Evolutionary conservation across 2,888 invertebrate genomes (phyloP), one percentile per base, ranked within the genome.

Genomic region (Subacronicta megacephala): DNA sequence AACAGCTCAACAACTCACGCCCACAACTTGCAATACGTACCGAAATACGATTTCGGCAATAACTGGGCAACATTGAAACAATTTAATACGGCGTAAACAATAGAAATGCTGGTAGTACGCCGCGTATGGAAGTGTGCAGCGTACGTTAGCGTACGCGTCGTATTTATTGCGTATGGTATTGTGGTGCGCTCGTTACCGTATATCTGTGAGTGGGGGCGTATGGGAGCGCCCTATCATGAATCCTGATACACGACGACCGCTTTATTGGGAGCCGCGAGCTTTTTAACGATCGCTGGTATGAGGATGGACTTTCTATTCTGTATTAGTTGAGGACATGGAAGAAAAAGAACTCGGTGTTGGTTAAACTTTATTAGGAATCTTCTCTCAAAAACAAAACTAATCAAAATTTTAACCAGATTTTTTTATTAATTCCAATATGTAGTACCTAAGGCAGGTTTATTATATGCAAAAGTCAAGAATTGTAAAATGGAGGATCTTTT

Each of bases 61-160:
- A 93, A 92, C 92, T 87, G 85, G 85, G 88, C 89, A 89, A 90
- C 92, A 91, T 93, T 94, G 88, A 88, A 92, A 89, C 93, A 93
- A 93, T 94, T 94, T 92, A 94, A 94, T 94, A 87, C 87, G 78
- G 81, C 83, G 92, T 93, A 93, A 93, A 94, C 93, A 93, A 93
- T 93, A 92, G 90, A 83, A 92, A 92, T 89, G 89, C 88, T 78
- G 87, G 82, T 80, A 84, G 87, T 88, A 87, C 87, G 88, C 89
- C 88, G 84, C 62, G 65, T 62, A 62, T 56, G 63, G 62, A 68
- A 68, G 63, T 67, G 66, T 60, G 57, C 52, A 57, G 49, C 67
- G 87, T 89, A 88, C 88, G 88, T 87, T 86, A 85, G 82, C 84
- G 89, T 90, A 90, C 84, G 83, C 83, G 82, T 84, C 83, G 87